Percentiles rank a stretch among this genome's conserved stretches.
phyloP scores from a whole-genome alignment of 2,797 vertebrate species.

The Lycodopsis pacificus region DNA sequence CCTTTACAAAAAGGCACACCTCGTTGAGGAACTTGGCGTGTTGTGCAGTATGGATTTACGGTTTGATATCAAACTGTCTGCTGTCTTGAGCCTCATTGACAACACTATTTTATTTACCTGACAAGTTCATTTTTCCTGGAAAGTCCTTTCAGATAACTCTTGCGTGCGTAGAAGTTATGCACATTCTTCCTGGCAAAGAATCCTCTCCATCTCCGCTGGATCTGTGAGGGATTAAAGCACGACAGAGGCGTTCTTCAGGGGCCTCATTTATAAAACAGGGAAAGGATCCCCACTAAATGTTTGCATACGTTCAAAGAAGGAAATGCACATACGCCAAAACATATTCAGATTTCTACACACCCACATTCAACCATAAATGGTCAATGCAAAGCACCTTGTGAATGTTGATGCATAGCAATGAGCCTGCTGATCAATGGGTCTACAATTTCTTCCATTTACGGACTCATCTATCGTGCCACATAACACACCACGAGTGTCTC shows the following conservation, averaged over 20 bases:
- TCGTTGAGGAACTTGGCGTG: neutral
- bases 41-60: neutral
- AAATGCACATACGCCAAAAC: neutral
- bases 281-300: neutral
- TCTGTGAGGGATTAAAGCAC: slow-evolving; percentile 80
- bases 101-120: slow-evolving; percentile 81
- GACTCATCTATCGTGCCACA: too few relatives aligned
- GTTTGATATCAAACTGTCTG: neutral
- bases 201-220: slow-evolving; percentile 92
- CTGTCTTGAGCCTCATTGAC: neutral
- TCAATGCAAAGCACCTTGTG: neutral
- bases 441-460: too few relatives aligned
- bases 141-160: slow-evolving; percentile 88
- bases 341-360: neutral
- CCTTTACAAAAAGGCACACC: neutral
- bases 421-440: too few relatives aligned
- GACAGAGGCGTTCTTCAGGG: neutral
- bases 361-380: neutral
- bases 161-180: slow-evolving; percentile 91
- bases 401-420: too few relatives aligned
- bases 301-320: neutral
- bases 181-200: slow-evolving; percentile 89
- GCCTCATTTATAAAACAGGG: neutral
- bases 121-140: slow-evolving; percentile 86
- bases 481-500: too few relatives aligned